phyloP scores from a whole-genome alignment of 2,888 invertebrate species.

The Masnerella sp. region DNA sequence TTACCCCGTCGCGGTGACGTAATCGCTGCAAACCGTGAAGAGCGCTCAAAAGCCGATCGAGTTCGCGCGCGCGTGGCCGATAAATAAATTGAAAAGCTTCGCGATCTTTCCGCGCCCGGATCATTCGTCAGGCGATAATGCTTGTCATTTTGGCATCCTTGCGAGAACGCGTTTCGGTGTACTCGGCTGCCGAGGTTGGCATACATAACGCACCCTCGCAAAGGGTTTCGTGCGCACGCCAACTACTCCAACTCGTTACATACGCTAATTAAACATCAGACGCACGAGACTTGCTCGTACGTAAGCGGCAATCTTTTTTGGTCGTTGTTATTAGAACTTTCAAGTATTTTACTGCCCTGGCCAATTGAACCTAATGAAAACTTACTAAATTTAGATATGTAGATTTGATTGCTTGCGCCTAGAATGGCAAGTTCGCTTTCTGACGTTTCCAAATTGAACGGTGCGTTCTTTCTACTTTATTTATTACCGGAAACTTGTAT shows the following conservation, averaged over 20 bases:
- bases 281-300: constrained; percentile 72
- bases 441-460: no score
- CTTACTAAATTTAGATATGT: constrained; percentile 30
- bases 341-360: constrained; percentile 49
- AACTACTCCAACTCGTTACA: constrained; percentile 77
- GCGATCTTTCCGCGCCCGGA: background rate
- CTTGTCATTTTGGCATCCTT: constrained; percentile 23
- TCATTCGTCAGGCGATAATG: constrained; percentile 1
- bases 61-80: constrained; percentile 24
- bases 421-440: background rate
- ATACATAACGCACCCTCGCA: constrained; percentile 67
- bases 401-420: background rate
- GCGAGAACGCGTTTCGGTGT: constrained; percentile 38
- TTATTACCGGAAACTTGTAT: no score
- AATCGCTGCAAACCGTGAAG: constrained; percentile 61
- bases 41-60: constrained; percentile 41
- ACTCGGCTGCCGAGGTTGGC: constrained; percentile 64
- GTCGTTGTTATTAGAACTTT: constrained; percentile 69
- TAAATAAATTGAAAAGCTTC: constrained; percentile 29
- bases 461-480: no score
- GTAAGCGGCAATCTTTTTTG: constrained; percentile 61
- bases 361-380: constrained; percentile 40
- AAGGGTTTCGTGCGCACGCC: constrained; percentile 74
- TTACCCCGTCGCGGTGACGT: constrained; percentile 61
- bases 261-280: constrained; percentile 76